Evolutionary conservation across 2,113 vertebrate species (phyloP), one percentile per base, ranked within the genome.

Genomic region (Prolemur simus): DNA sequence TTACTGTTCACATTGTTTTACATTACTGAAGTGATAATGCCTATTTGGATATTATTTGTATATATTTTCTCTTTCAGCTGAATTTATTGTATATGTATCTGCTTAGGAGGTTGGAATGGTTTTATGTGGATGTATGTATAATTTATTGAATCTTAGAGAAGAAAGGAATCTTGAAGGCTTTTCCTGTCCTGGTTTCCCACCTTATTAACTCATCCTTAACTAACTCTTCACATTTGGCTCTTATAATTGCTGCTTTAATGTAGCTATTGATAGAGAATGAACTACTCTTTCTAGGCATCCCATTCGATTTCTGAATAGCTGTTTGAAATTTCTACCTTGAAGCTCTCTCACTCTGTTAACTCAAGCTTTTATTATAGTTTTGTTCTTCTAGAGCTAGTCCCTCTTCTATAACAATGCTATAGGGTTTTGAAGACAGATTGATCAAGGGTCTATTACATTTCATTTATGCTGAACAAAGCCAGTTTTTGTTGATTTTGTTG

Each of bases 91-190:
- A 32, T 90, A 20, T 5, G 17, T 73, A 80, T 29, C 8, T 93
- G 49, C 13, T 91, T 94, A 96, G 32, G 64, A 58, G 12, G 10
- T 29, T 83, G 49, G 49, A 32, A 47, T 81, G 63, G 54, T 94
- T 95, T 87, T 91, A 11, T 68, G 18, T 64, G 47, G n/a, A 68
- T 13, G 64, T 63, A 20, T 39, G 2, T 88, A 20, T 87, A 78
- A 88, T 91, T 91, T 14, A 14, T 56, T 87, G 91, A 78, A 77
- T 90, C 54, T 94, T 94, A 85, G 84, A 84, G 20, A 78, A 42
- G 18, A 85, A 45, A 58, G 15, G 20, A 73, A 27, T 63, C 68
- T 73, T 86, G 58, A 93, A 64, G 17, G 52, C 5, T 92, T 82
- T 73, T 63, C 13, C 45, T 45, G 4, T 73, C 8, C 13, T 82